Evolutionary conservation across 2,888 invertebrate genomes (phyloP), one percentile per base, ranked within the genome.

Genomic region (Campopleginae sp.): DNA sequence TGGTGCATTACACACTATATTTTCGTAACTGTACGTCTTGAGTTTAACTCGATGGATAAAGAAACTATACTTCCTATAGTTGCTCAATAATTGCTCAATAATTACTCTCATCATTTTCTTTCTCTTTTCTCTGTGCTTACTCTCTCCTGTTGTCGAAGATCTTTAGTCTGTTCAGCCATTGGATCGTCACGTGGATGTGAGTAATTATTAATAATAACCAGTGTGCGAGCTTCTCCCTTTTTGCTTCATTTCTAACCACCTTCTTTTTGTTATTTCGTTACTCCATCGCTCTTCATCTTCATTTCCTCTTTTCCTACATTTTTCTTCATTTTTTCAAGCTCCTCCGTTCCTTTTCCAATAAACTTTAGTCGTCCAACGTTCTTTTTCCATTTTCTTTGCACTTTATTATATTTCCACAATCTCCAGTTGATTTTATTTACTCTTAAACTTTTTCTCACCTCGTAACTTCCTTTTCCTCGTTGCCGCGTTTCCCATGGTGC

Each of bases 71-170:
- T 63, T 68, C 44, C 48, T n/a, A 19, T 14, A 19, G 48, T 33
- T 71, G 51, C 42, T 76, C 66, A 42, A 66, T 81, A 81, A 81
- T 81, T 70, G 63, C 76, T 76, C 76, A 42, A 80, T 75, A 68
- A 75, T 84, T 80, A 70, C 66, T 80, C 31, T 8, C 46, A 58
- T 61, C n/a, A 23, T n/a, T 70, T 51, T 84, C 77, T 72, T 54
- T 27, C 65, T 33, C 51, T 19, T 2, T 54, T 19, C 17, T 58
- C 48, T 33, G 31, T n/a, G n/a, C 74, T 38, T 27, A 14, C 58
- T 46, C 38, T 42, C 33, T 74, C 38, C n/a, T n/a, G 7, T 38
- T 65, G 38, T 19, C 51, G 19, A 51, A n/a, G 27, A 58, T 58
- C 54, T 27, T 58, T 58, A 58, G 58, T 58, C 14, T 58, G 58